A percentile compares a stretch with the other conserved stretches of the same genome.
phyloP scores from a whole-genome alignment of 2,888 invertebrate species.

The Rapana venosa region DNA sequence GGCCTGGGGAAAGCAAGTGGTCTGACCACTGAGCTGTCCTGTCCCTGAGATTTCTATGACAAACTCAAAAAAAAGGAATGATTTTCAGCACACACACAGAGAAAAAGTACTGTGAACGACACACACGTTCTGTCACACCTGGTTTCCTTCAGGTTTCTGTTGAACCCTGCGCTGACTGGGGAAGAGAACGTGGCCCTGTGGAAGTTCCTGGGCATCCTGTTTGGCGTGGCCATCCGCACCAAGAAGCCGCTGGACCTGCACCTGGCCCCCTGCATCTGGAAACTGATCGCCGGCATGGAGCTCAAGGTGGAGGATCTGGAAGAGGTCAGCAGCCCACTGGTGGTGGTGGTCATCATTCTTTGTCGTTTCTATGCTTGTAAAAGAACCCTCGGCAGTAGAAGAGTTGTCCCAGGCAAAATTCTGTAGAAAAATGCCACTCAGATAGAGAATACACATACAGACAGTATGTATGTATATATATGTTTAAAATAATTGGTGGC shows the following conservation, averaged over 20 bases:
- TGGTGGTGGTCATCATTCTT: not conserved
- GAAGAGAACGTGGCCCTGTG: slow-evolving; percentile 82
- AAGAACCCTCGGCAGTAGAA: no score
- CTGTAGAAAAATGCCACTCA: no score
- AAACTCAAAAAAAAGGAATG: not conserved
- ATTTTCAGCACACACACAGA: no score
- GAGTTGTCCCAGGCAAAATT: no score
- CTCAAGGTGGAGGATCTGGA: slow-evolving; percentile 83
- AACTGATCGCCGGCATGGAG: slow-evolving; percentile 82
- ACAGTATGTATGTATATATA: no score
- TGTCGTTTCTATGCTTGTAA: not conserved
- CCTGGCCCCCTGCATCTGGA: slow-evolving; percentile 83
- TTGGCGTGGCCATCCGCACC: slow-evolving; percentile 84
- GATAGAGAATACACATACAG: no score
- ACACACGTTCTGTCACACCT: no score
- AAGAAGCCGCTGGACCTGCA: slow-evolving; percentile 84
- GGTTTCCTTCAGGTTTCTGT: slow-evolving; percentile 78
- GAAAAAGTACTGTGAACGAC: no score
- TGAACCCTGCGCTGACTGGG: slow-evolving; percentile 82
- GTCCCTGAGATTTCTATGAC: not conserved
- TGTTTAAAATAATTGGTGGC: no score
- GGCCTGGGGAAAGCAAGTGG: no score
- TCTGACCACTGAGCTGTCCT: no score
- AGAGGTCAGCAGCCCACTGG: slow-evolving; percentile 79
- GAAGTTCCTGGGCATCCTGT: slow-evolving; percentile 83